Evolutionary conservation across 2,797 vertebrate genomes (phyloP).

Genomic region (Cyprinodon diabolis): DNA sequence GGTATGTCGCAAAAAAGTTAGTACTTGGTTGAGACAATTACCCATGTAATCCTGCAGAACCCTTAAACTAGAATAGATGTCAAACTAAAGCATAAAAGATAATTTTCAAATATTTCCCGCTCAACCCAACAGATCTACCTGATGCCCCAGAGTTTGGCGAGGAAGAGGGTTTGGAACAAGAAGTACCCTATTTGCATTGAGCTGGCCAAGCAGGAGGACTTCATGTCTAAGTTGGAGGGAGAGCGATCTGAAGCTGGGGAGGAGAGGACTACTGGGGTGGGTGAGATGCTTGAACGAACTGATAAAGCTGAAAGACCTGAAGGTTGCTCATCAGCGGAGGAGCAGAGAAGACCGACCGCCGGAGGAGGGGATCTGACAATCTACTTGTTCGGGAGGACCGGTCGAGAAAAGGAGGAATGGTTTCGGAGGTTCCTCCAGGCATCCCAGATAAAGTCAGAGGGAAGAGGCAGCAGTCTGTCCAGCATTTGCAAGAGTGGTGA

Average conservation of each 20-base stretch:
- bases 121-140: conserved; percentile 85
- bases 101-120: background rate
- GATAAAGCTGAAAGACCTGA: conserved; percentile 69
- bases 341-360: conserved; percentile 62
- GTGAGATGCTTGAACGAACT: conserved; percentile 59
- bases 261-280: conserved; percentile 65
- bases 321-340: conserved; percentile 42
- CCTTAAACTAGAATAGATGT: background rate
- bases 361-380: conserved; percentile 86
- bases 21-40: background rate
- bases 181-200: conserved; percentile 98
- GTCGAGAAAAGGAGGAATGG: conserved; percentile 98
- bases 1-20: background rate
- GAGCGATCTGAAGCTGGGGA: conserved; percentile 72
- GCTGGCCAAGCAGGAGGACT: conserved; percentile 93
- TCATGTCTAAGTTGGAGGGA: conserved; percentile 92
- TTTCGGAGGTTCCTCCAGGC: conserved; percentile 91
- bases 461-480: conserved; percentile 71
- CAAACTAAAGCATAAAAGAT: background rate
- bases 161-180: conserved; percentile 98
- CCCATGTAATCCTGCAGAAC: background rate
- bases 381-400: conserved; percentile 96
- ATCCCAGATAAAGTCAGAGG: conserved; percentile 86
- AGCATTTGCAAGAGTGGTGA: conserved; percentile 83
- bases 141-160: conserved; percentile 92